phyloP scores from a whole-genome alignment of 2,888 invertebrate genomes.

The Podotricha telesiphe region DNA sequence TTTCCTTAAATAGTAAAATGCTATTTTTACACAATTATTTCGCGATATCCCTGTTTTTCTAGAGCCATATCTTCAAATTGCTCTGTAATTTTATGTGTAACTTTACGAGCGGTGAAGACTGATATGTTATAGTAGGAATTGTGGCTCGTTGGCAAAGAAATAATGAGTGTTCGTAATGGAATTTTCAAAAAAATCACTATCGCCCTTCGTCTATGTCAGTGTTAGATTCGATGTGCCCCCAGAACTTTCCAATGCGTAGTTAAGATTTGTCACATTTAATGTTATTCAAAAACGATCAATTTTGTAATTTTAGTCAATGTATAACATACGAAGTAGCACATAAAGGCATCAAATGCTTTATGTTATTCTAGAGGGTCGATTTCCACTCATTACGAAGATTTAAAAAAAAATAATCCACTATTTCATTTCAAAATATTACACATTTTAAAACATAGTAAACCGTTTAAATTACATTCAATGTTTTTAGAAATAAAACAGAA shows the following conservation, averaged over 20 bases:
- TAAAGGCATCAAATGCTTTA: slow-evolving; percentile 77
- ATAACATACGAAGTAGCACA: slow-evolving; percentile 71
- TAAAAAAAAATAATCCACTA: slow-evolving; percentile 47
- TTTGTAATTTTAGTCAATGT: slow-evolving; percentile 73
- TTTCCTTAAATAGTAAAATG: slow-evolving; percentile 72
- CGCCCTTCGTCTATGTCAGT: slow-evolving; percentile 74
- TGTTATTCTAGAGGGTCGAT: slow-evolving; percentile 66
- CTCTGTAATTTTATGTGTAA: slow-evolving; percentile 73
- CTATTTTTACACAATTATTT: slow-evolving; percentile 78
- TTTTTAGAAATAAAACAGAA: slow-evolving; percentile 70
- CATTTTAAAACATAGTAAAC: slow-evolving; percentile 55
- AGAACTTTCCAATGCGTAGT: slow-evolving; percentile 72
- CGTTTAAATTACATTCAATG: slow-evolving; percentile 63
- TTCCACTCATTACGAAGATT: slow-evolving; percentile 58
- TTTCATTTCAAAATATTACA: slow-evolving; percentile 38
- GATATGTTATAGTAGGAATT: slow-evolving; percentile 76
- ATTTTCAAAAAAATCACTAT: slow-evolving; percentile 61
- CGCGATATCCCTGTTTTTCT: slow-evolving; percentile 58
- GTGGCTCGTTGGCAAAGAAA: slow-evolving; percentile 71
- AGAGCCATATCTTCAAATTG: slow-evolving; percentile 72
- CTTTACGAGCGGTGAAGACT: slow-evolving; percentile 82
- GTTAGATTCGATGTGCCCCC: slow-evolving; percentile 78
- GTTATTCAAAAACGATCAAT: slow-evolving; percentile 72
- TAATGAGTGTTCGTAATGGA: slow-evolving; percentile 67
- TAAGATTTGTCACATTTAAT: slow-evolving; percentile 74